These are phyloP conservation scores for Bilobella aurantiaca DNA, from an alignment of 1,140 invertebrate genomes.

Conservation along the genomic window DNA sequence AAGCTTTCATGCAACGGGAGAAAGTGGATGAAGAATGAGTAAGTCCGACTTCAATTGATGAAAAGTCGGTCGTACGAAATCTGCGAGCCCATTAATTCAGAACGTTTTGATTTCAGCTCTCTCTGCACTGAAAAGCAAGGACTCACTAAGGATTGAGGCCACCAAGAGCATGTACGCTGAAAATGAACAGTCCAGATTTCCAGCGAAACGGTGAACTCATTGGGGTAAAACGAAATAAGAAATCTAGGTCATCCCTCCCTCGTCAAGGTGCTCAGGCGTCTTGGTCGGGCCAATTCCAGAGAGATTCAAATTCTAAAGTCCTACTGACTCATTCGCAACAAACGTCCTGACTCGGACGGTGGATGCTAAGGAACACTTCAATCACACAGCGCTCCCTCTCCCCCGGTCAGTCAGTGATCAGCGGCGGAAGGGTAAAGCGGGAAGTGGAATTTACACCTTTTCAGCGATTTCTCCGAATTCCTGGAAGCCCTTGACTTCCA, in stretches of 20 bases:
- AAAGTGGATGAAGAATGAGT: too few relatives aligned
- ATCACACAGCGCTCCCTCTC: too few relatives aligned
- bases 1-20: too few relatives aligned
- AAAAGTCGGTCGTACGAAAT: too few relatives aligned
- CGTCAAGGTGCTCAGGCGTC: background rate
- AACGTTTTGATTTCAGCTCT: too few relatives aligned
- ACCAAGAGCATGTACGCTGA: too few relatives aligned
- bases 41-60: too few relatives aligned
- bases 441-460: background rate
- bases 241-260: too few relatives aligned
- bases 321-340: background rate
- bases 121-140: too few relatives aligned
- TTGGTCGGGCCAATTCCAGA: background rate
- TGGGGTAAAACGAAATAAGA: background rate
- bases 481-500: background rate
- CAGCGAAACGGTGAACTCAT: constrained; percentile 33
- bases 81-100: too few relatives aligned
- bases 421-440: background rate
- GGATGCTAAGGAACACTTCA: background rate
- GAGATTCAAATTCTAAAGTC: background rate
- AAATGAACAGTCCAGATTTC: too few relatives aligned
- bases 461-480: background rate
- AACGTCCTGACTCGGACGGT: background rate
- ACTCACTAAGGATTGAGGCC: too few relatives aligned
- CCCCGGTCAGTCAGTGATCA: constrained; percentile 2